Evolutionary conservation across 2,888 invertebrate species (phyloP).

Genomic region (Chrysina gloriosa): DNA sequence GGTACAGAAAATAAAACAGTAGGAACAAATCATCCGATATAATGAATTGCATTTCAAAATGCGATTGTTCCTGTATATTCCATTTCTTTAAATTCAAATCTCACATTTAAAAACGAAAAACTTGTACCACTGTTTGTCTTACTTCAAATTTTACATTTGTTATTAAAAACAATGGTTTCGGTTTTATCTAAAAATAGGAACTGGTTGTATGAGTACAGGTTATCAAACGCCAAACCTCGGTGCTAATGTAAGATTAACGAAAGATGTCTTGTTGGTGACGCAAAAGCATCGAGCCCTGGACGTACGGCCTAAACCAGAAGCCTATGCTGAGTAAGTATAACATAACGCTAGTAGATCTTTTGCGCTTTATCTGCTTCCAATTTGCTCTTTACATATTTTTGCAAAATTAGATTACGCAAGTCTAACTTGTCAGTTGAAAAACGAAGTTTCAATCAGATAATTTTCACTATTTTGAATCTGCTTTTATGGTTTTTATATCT

Average conservation of each 20-base stretch:
- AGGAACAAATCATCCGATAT: too few relatives aligned
- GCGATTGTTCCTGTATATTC: too few relatives aligned
- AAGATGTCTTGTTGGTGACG: slow-evolving; percentile 83
- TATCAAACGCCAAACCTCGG: slow-evolving; percentile 64
- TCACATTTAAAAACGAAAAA: too few relatives aligned
- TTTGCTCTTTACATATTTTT: slow-evolving; percentile 32
- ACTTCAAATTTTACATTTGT: neutral
- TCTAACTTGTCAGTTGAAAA: slow-evolving; percentile 1
- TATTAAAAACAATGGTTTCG: neutral
- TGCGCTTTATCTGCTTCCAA: slow-evolving; percentile 38
- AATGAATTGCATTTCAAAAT: too few relatives aligned
- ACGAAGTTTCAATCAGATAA: neutral
- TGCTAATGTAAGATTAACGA: slow-evolving; percentile 75
- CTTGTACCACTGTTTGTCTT: too few relatives aligned
- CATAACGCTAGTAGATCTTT: slow-evolving; percentile 50
- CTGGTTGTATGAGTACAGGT: slow-evolving; percentile 64
- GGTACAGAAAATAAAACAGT: too few relatives aligned
- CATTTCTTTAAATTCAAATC: too few relatives aligned
- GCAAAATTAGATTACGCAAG: slow-evolving; percentile 7
- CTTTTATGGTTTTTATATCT: neutral
- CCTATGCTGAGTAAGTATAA: slow-evolving; percentile 72
- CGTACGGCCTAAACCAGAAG: slow-evolving; percentile 75
- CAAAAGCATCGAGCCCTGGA: slow-evolving; percentile 75
- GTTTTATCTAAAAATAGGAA: slow-evolving; percentile 53
- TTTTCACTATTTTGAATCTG: neutral